phyloP scores from a whole-genome alignment of 35 echinoderm and acorn worm genomes.

The Lytechinus variegatus region DNA sequence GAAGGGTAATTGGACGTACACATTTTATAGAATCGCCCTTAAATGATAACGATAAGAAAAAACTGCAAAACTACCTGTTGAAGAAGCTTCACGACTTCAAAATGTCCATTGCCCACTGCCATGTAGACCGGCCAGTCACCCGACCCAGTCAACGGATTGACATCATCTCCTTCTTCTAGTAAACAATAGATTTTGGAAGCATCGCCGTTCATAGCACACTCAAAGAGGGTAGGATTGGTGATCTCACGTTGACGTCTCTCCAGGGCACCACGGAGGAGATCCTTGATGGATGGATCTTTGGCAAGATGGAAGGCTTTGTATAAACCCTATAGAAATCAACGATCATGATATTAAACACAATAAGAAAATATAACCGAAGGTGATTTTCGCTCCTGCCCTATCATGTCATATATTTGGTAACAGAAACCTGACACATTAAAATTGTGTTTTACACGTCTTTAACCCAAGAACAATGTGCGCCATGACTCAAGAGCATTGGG shows the following conservation, averaged over 20 bases:
- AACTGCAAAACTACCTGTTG: slow-evolving; percentile 67
- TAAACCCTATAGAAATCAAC: slow-evolving; percentile 67
- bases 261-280: slow-evolving; percentile 61
- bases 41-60: not conserved
- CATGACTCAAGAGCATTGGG: too few species aligned
- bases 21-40: not conserved
- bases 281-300: slow-evolving; percentile 55
- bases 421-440: too few species aligned
- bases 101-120: slow-evolving; percentile 81
- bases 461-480: too few species aligned
- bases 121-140: slow-evolving; percentile 96
- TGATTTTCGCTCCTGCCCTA: too few species aligned
- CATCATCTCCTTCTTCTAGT: slow-evolving; percentile 89
- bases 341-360: not conserved
- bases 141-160: slow-evolving; percentile 89
- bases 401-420: too few species aligned
- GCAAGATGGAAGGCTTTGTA: slow-evolving; percentile 46
- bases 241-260: slow-evolving; percentile 73
- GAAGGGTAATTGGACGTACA: not conserved
- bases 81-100: slow-evolving; percentile 80
- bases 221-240: slow-evolving; percentile 85
- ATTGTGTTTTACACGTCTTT: too few species aligned
- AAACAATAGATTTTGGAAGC: slow-evolving; percentile 73
- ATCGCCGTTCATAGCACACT: slow-evolving; percentile 90
- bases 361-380: too few species aligned